Base-by-base conservation (phyloP, 2,797 vertebrate species). In the Craterocephalus amniculus region DNA sequence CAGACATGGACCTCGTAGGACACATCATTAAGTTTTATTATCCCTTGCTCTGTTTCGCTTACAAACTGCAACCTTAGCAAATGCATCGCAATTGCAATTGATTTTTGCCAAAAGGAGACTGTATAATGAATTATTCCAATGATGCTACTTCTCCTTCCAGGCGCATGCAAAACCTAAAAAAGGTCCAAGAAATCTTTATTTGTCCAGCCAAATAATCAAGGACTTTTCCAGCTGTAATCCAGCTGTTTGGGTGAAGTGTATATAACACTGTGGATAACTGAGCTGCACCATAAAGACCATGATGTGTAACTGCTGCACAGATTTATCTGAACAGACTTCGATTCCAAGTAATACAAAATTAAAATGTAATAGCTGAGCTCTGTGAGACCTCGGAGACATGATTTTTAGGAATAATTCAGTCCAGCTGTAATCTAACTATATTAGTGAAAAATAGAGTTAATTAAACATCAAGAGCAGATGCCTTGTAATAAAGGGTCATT, bases 381-480 rank as follows among this genome's bases (percentile, higher is more conserved):
- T 76, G 58, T 62, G 51, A 40, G 76, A 79, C 55, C 69, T 71
- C 43, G 43, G 31, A 78, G 43, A 59, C 67, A 52, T 61, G 55
- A 76, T 72, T 81, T 70, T 45, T 0, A 63, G 78, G 72, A 81
- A 79, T 63, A 61, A 83, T 83, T 84, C 32, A 70, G 63, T 32
- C 61, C 34, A 49, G 32, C 63, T 70, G 81, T 88, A 86, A 89
- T 88, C 88, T 81, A 83, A 86, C 67, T 70, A 76, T 72, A 80
- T 79, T 70, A 81, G 65, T 69, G 51, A 80, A 40, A 54, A 86
- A 78, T 58, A 69, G 51, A 83, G 74, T 87, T 87, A 89, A 89
- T 92, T 90, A 90, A 88, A 74, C 78, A 85, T 82, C 77, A 86
- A 85, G 84, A 88, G 83, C 82, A 83, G 73, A 87, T 80, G 84